A percentile compares a stretch with the other conserved stretches of the same genome.
Conservation (phyloP, 2,888 invertebrate species). For the Melitaea athalia region DNA sequence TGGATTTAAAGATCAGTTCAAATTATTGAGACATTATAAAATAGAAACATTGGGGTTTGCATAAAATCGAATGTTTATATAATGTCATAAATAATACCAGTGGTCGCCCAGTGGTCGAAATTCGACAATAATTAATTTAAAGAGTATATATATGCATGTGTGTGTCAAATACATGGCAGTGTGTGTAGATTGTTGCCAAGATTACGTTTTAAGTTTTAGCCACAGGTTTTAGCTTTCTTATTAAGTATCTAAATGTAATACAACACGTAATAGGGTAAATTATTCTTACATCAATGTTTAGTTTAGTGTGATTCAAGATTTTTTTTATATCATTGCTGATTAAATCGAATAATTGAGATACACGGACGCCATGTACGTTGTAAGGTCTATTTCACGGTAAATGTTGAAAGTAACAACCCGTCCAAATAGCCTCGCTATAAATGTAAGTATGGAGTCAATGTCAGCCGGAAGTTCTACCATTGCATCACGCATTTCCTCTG, state of each 20-base stretch:
- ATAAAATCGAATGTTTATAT: constrained; percentile 1
- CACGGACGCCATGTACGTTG: constrained; percentile 39
- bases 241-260: too few relatives aligned
- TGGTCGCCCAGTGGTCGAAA: too few relatives aligned
- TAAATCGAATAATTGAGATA: constrained; percentile 1
- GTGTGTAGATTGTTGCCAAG: too few relatives aligned
- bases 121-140: too few relatives aligned
- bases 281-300: too few relatives aligned
- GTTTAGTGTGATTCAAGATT: not conserved
- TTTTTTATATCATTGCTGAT: constrained; percentile 2
- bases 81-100: not conserved
- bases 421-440: constrained; percentile 58
- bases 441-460: constrained; percentile 56
- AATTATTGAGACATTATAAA: not conserved
- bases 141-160: too few relatives aligned
- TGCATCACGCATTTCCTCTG: constrained; percentile 54
- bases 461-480: constrained; percentile 45
- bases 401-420: constrained; percentile 58
- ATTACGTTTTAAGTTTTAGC: too few relatives aligned
- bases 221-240: too few relatives aligned
- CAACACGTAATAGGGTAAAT: too few relatives aligned
- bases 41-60: not conserved
- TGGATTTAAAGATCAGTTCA: too few relatives aligned
- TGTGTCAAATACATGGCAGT: too few relatives aligned
- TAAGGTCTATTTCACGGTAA: constrained; percentile 52